phyloP scores from a whole-genome alignment of 2,113 vertebrate species.

The Hemibagrus wyckioides region DNA sequence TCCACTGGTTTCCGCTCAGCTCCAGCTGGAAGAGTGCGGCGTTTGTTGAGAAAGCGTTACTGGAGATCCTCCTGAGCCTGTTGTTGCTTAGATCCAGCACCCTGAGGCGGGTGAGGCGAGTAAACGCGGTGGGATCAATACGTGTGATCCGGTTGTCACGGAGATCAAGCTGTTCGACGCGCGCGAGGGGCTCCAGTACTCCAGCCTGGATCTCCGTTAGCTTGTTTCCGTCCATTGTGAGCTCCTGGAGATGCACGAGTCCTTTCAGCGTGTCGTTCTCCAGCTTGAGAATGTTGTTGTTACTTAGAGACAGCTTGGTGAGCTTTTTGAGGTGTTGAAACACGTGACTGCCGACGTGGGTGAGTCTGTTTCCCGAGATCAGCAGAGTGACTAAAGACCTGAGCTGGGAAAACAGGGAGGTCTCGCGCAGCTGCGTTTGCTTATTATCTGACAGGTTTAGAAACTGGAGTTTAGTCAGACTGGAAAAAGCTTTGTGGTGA shows the following conservation, averaged over 20 bases:
- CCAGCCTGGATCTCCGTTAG: constrained; percentile 79
- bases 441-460: constrained; percentile 89
- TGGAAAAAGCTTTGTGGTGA: constrained; percentile 82
- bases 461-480: constrained; percentile 85
- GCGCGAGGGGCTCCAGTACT: constrained; percentile 82
- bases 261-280: constrained; percentile 80
- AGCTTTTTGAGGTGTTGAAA: constrained; percentile 85
- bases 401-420: constrained; percentile 79
- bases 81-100: constrained; percentile 89
- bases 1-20: constrained; percentile 92
- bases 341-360: constrained; percentile 76
- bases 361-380: constrained; percentile 85
- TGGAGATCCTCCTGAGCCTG: constrained; percentile 79
- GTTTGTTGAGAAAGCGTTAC: constrained; percentile 81
- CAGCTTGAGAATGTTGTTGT: constrained; percentile 81
- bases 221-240: constrained; percentile 84
- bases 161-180: constrained; percentile 85
- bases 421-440: constrained; percentile 78
- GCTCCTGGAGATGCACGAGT: constrained; percentile 79
- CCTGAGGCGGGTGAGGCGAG: constrained; percentile 72
- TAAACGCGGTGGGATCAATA: constrained; percentile 77
- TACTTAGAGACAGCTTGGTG: constrained; percentile 82
- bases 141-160: constrained; percentile 80
- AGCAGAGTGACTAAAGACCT: constrained; percentile 82
- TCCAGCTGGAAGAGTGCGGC: constrained; percentile 82